These are phyloP conservation scores for Pristiophorus japonicus DNA, from an alignment of 2,113 vertebrate genomes.

Conservation along the genomic window DNA sequence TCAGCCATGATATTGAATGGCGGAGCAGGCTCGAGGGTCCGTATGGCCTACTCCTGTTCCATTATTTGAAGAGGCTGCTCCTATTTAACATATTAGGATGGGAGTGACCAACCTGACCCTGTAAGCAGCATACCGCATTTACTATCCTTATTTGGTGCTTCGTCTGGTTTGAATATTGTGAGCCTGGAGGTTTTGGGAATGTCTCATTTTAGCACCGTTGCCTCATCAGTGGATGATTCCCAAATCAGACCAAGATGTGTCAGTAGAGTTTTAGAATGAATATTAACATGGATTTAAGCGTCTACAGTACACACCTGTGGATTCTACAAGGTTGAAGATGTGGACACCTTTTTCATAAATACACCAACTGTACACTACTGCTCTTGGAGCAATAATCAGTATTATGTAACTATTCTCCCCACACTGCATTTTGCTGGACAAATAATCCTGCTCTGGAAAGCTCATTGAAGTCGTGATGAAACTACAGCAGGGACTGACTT, in stretches of 20 bases:
- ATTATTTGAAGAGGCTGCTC: too few species aligned
- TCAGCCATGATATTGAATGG: too few species aligned
- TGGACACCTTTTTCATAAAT: neutral
- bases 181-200: neutral
- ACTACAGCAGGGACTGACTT: too few species aligned
- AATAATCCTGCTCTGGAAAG: neutral
- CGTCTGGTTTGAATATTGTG: neutral
- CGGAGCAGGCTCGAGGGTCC: too few species aligned
- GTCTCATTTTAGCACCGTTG: neutral
- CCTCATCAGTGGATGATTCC: neutral
- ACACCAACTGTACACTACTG: neutral
- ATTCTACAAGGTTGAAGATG: neutral
- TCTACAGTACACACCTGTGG: neutral
- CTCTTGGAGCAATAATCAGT: neutral
- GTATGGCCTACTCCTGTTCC: too few species aligned
- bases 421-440: neutral
- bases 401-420: neutral
- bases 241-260: neutral
- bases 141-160: neutral
- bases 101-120: neutral
- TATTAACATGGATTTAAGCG: neutral
- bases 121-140: neutral
- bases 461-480: too few species aligned
- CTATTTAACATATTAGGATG: too few species aligned
- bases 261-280: neutral